Conservation (phyloP, 1,140 invertebrate genomes). For the Leptopilina clavipes region DNA sequence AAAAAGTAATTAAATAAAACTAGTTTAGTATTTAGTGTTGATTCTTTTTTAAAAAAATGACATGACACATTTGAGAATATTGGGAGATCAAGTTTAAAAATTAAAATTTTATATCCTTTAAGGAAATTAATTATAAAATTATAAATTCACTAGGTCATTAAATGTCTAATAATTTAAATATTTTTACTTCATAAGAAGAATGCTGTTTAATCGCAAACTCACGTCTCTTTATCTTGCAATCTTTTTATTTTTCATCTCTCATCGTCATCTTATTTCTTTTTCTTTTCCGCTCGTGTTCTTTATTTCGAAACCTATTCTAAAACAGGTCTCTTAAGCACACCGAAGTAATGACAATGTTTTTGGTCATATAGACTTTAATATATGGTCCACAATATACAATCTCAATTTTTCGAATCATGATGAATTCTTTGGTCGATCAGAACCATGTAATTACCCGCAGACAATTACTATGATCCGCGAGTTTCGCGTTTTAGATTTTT, state of each 20-base stretch:
- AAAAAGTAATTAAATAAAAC: too few relatives aligned
- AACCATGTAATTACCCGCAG: conserved; percentile 9
- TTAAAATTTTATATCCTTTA: not conserved
- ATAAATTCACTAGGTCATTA: not conserved
- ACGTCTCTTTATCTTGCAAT: conserved; percentile 17
- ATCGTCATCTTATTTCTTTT: not conserved
- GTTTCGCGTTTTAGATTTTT: conserved; percentile 27
- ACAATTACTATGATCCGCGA: conserved; percentile 9
- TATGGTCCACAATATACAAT: conserved; percentile 2
- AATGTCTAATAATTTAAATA: not conserved
- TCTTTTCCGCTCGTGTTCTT: conserved; percentile 19
- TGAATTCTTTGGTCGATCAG: conserved; percentile 27
- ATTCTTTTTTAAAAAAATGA: too few relatives aligned
- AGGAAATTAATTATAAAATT: not conserved
- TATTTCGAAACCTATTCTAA: conserved; percentile 23
- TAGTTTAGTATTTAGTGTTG: too few relatives aligned
- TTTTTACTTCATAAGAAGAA: not conserved
- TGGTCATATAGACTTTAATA: conserved; percentile 11
- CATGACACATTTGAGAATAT: too few relatives aligned
- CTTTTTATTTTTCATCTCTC: not conserved
- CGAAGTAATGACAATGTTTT: conserved; percentile 32
- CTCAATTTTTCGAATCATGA: conserved; percentile 15
- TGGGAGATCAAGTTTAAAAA: too few relatives aligned
- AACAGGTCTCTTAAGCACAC: conserved; percentile 32
- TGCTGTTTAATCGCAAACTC: conserved; percentile 15